phyloP scores from a whole-genome alignment of 1,140 invertebrate genomes.

The Lerema accius region DNA sequence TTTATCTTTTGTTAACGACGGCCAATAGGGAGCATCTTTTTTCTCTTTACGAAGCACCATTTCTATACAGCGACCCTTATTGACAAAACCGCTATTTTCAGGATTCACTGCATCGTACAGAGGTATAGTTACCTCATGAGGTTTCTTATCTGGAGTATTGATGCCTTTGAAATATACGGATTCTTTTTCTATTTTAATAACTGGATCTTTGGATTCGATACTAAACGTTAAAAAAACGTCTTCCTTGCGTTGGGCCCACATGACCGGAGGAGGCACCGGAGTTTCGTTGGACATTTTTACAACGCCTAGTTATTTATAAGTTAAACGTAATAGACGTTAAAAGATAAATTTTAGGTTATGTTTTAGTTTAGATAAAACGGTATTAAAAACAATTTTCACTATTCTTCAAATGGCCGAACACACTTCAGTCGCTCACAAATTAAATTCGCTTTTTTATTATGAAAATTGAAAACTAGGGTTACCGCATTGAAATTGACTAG shows the following conservation, averaged over 20 bases:
- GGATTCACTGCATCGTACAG: conserved; percentile 92
- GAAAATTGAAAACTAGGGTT: conserved; percentile 1
- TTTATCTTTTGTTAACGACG: conserved; percentile 92
- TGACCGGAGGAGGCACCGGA: conserved; percentile 89
- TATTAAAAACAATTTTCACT: conserved; percentile 42
- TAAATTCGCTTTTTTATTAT: conserved; percentile 2
- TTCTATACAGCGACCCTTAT: conserved; percentile 90
- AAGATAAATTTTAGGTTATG: conserved; percentile 32
- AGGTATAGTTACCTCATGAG: conserved; percentile 93
- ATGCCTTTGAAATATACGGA: conserved; percentile 93
- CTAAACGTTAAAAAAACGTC: conserved; percentile 94
- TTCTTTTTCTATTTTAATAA: conserved; percentile 88
- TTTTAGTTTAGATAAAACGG: conserved; percentile 38
- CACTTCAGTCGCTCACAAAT: conserved; percentile 6
- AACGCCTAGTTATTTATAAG: conserved; percentile 30
- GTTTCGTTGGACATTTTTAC: conserved; percentile 66
- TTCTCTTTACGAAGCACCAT: conserved; percentile 87
- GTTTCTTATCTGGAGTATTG: conserved; percentile 92
- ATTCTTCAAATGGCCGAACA: conserved; percentile 38
- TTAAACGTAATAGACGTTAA: conserved; percentile 49
- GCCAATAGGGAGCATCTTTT: conserved; percentile 91
- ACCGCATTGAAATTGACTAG: not conserved
- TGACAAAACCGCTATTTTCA: conserved; percentile 88
- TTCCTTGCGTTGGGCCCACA: conserved; percentile 95
- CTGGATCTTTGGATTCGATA: conserved; percentile 93